Evolutionary conservation across 2,797 vertebrate genomes (phyloP), one percentile per base, ranked within the genome.

Genomic region (Macropodus opercularis): DNA sequence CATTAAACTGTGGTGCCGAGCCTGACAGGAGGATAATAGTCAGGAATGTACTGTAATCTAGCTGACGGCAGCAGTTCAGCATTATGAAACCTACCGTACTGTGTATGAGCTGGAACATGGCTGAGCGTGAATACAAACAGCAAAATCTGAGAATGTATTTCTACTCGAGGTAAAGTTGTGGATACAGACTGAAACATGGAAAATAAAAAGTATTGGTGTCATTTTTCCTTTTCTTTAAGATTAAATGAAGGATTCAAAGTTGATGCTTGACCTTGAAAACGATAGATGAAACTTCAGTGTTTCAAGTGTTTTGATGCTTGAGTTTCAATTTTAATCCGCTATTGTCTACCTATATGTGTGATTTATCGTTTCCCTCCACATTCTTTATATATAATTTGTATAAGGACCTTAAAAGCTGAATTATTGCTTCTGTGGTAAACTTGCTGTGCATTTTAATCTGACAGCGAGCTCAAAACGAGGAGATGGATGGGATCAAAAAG

Each of bases 381-480:
- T n/a, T n/a, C n/a, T n/a, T n/a, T n/a, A n/a, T n/a, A n/a, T n/a
- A n/a, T n/a, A n/a, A n/a, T n/a, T n/a, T n/a, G n/a, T n/a, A n/a
- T n/a, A n/a, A n/a, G n/a, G n/a, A n/a, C n/a, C n/a, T n/a, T n/a
- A n/a, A n/a, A n/a, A n/a, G n/a, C n/a, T n/a, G n/a, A n/a, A n/a
- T n/a, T n/a, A n/a, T n/a, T n/a, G n/a, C n/a, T n/a, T n/a, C n/a
- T n/a, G n/a, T n/a, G n/a, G n/a, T n/a, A n/a, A n/a, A 39, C 17
- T 47, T 39, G 31, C 23, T 60, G 36, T 50, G 9, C 23, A 23
- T 62, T 58, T 57, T 60, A 8, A 35, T 72, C 47, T 59, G 79
- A 48, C 88, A 99, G 98, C 93, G 96, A 92, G 97, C 95, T 61
- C 96, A 97, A 69, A 88, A 91, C 47, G 96, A 98, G 51, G 98